phyloP scores from a whole-genome alignment of 2,888 invertebrate genomes.

The Elmis aenea region DNA sequence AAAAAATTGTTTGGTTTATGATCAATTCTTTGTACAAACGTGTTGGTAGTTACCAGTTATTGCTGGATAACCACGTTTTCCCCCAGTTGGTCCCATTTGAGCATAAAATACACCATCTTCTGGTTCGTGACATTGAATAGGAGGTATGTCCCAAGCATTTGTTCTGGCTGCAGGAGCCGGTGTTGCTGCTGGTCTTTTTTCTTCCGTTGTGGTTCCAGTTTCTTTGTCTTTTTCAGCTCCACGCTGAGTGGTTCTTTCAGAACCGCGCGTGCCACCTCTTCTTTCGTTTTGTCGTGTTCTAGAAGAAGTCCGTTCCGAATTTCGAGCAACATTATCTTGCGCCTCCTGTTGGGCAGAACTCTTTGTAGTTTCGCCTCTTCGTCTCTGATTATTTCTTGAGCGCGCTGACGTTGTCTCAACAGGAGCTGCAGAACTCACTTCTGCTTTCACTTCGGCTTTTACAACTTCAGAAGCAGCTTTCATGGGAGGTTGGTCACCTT shows the following conservation, averaged over 20 bases:
- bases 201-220: slow-evolving; percentile 10
- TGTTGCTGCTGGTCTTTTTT: slow-evolving; percentile 47
- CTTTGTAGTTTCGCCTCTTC: slow-evolving; percentile 10
- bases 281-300: slow-evolving; percentile 21
- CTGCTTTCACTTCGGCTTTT: slow-evolving; percentile 6
- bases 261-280: slow-evolving; percentile 13
- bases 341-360: slow-evolving; percentile 7
- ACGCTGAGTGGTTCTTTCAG: slow-evolving; percentile 7
- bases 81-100: slow-evolving; percentile 90
- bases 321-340: slow-evolving; percentile 45
- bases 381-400: slow-evolving; percentile 11
- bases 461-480: slow-evolving; percentile 18
- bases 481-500: slow-evolving; percentile 51
- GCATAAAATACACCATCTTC: slow-evolving; percentile 89
- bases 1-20: slow-evolving; percentile 7
- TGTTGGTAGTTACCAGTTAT: slow-evolving; percentile 63
- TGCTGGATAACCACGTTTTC: slow-evolving; percentile 82
- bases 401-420: slow-evolving; percentile 47
- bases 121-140: slow-evolving; percentile 84
- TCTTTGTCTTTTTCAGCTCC: slow-evolving; percentile 43
- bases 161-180: slow-evolving; percentile 58
- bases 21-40: not conserved
- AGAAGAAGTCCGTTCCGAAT: slow-evolving; percentile 36
- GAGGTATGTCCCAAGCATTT: slow-evolving; percentile 80
- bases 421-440: slow-evolving; percentile 13